Conservation (phyloP, 2,888 invertebrate genomes). For the Dolichomitus sp. region DNA sequence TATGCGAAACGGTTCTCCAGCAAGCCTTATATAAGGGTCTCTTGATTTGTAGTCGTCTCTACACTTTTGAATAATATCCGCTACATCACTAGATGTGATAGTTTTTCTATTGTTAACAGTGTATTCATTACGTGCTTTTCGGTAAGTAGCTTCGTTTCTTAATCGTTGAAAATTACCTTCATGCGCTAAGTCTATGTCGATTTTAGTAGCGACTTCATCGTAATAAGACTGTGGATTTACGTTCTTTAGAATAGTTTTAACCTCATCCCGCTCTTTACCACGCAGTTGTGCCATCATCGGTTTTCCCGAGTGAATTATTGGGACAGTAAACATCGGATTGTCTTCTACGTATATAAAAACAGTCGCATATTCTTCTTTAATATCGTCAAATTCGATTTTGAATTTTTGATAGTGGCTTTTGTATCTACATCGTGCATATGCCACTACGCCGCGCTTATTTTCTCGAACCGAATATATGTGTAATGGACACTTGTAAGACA, state of each 20-base stretch:
- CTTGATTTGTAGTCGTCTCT: constrained; percentile 1
- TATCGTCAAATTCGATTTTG: constrained; percentile 16
- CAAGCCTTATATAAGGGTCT: background rate
- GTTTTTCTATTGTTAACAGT: background rate
- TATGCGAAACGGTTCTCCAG: constrained; percentile 7
- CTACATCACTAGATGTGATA: constrained; percentile 7
- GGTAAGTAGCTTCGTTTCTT: constrained; percentile 1
- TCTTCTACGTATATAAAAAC: constrained; percentile 17
- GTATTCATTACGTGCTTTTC: background rate
- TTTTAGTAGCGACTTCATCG: background rate
- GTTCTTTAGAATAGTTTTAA: background rate
- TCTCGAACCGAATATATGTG: background rate
- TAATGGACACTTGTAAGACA: background rate
- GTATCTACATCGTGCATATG: constrained; percentile 15
- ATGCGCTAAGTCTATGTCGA: constrained; percentile 7
- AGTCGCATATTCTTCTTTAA: background rate
- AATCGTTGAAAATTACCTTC: constrained; percentile 15
- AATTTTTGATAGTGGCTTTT: constrained; percentile 17
- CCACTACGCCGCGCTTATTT: constrained; percentile 19
- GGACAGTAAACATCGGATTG: constrained; percentile 6
- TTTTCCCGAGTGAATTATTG: constrained; percentile 16
- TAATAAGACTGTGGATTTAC: background rate
- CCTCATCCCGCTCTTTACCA: background rate
- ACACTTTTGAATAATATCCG: constrained; percentile 2
- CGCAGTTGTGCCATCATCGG: constrained; percentile 13